Conservation (phyloP, 2,797 vertebrate species). For the Acrossocheilus fasciatus region DNA sequence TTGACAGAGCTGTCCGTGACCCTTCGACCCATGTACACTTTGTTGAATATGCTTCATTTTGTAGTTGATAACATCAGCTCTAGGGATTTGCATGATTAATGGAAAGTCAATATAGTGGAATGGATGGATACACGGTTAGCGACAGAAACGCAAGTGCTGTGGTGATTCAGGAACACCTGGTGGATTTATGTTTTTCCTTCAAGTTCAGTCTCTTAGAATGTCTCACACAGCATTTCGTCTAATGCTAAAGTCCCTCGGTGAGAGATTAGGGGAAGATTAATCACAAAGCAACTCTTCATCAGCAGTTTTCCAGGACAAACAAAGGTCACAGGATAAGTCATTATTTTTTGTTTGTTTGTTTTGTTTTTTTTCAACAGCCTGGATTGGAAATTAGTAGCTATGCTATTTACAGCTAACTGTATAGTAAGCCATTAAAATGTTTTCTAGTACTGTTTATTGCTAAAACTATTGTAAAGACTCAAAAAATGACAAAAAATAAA, state of each 20-base stretch:
- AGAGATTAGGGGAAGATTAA: constrained; percentile 44
- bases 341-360: background rate
- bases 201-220: constrained; percentile 10
- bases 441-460: background rate
- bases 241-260: constrained; percentile 26
- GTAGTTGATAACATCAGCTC: constrained; percentile 24
- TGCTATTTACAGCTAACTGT: background rate
- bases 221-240: constrained; percentile 38
- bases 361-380: background rate
- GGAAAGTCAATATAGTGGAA: constrained; percentile 33
- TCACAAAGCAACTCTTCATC: constrained; percentile 29
- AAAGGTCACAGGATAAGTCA: background rate
- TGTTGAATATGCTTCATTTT: background rate
- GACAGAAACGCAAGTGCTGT: background rate
- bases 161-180: constrained; percentile 20
- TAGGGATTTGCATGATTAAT: constrained; percentile 39
- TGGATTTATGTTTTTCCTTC: constrained; percentile 37
- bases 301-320: constrained; percentile 43
- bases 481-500: too few relatives aligned
- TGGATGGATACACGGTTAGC: constrained; percentile 9
- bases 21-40: constrained; percentile 18
- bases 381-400: background rate
- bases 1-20: constrained; percentile 7
- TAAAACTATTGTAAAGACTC: background rate
- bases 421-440: background rate